A percentile compares a stretch with the other conserved stretches of the same genome.
phyloP scores from a whole-genome alignment of 2,797 vertebrate genomes.

The Manis javanica region DNA sequence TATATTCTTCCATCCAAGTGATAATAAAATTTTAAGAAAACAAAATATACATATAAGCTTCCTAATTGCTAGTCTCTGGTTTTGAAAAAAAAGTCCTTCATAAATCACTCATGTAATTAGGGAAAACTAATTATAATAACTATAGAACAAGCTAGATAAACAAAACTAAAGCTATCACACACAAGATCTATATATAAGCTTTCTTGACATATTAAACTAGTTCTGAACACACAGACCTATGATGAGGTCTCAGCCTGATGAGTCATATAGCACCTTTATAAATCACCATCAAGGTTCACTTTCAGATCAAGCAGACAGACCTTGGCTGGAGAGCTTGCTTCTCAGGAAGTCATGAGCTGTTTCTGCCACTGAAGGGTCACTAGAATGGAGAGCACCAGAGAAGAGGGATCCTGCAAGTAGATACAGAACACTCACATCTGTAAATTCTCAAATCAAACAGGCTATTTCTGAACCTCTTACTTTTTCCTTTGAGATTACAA shows the following conservation, averaged over 20 bases:
- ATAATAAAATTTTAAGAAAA: constrained; percentile 25
- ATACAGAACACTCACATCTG: background rate
- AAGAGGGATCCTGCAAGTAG: background rate
- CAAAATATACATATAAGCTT: background rate
- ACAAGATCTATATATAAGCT: background rate
- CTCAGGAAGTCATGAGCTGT: background rate
- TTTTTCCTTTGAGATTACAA: background rate
- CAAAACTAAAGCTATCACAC: background rate
- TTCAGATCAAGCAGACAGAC: background rate
- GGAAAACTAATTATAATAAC: background rate
- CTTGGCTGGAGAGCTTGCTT: background rate
- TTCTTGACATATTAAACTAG: background rate
- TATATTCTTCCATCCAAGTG: background rate
- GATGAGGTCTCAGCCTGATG: background rate
- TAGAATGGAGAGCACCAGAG: background rate
- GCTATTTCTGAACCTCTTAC: background rate
- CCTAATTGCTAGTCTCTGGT: background rate
- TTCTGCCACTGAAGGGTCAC: background rate
- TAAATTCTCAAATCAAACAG: background rate
- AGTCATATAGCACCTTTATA: background rate
- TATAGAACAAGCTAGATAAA: background rate
- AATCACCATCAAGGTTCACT: background rate
- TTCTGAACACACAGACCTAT: background rate
- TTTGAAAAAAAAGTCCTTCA: constrained; percentile 6
- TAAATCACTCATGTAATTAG: background rate